Evolutionary conservation across 1,140 invertebrate species (phyloP).

Genomic region (Heliothis virescens): DNA sequence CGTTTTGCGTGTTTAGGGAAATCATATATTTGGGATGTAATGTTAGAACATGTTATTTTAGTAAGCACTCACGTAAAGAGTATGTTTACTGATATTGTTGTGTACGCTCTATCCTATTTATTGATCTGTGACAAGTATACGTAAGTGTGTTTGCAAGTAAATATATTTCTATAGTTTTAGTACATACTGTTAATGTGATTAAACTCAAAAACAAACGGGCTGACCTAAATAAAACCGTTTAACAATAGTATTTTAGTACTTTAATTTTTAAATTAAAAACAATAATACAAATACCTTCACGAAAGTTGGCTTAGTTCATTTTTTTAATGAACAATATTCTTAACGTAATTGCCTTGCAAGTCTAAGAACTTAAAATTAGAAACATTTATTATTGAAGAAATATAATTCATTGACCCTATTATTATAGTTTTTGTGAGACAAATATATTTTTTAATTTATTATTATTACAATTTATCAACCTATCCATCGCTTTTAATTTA

Average conservation of each 20-base stretch:
- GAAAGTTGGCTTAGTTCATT: no score
- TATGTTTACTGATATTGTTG: background rate
- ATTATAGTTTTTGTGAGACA: background rate
- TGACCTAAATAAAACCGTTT: no score
- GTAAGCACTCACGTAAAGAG: background rate
- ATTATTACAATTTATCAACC: no score
- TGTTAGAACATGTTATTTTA: background rate
- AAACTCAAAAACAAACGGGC: no score
- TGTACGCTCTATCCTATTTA: background rate
- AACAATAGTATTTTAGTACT: no score
- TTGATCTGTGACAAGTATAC: constrained; percentile 18
- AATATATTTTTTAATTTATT: background rate
- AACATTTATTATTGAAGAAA: no score
- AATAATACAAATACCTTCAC: no score
- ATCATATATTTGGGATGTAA: background rate
- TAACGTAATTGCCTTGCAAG: no score
- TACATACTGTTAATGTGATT: no score
- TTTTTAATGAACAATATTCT: no score
- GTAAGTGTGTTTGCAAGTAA: background rate
- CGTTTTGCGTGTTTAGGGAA: background rate
- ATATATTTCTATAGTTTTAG: background rate
- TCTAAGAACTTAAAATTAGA: no score
- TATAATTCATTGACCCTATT: background rate
- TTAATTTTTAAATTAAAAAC: no score
- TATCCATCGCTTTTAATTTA: constrained; percentile 15